Evolutionary conservation across 1,140 invertebrate genomes (phyloP), one percentile per base, ranked within the genome.

Genomic region (Thaumatotibia leucotreta): DNA sequence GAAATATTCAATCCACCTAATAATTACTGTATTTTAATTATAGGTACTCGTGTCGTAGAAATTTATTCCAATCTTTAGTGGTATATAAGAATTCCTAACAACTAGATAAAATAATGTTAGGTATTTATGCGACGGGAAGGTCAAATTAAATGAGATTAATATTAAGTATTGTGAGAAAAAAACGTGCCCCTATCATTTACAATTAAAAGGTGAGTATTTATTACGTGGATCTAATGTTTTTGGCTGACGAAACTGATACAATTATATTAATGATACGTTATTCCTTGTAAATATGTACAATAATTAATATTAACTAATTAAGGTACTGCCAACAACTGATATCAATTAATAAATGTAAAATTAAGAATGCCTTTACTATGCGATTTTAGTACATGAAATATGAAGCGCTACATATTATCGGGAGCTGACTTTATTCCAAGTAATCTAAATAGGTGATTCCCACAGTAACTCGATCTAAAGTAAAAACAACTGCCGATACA

Each of bases 291-390:
- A 58, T 58, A 58, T 58, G 52, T 58, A 58, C 24, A 20, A 27
- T 58, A 58, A 31, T 24, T 52, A 52, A 54, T 54, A 11, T 20
- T 58, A 58, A 22, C 20, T 52, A 33, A 27, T 58, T 58, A 58
- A 58, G 52, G 23, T 27, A 27, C 52, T 31, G 52, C 52, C 52
- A 58, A 58, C 27, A 58, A 58, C 11, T 58, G 24, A 27, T 27
- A 58, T 31, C 52, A 58, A 58, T 58, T 31, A 58, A 31, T 58
- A 58, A 52, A 52, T 52, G 52, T 58, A 58, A 52, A 52, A 24
- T 24, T 58, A 29, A 58, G n/a, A 58, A 58, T 58, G n/a, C 24
- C 27, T 29, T 54, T 24, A 23, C 11, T 52, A 14, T 58, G 52
- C 14, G 11, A 11, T 29, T 58, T 58, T 31, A 50, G 10, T 50